phyloP scores from a whole-genome alignment of 2,797 vertebrate genomes.

The Amblyraja radiata region DNA sequence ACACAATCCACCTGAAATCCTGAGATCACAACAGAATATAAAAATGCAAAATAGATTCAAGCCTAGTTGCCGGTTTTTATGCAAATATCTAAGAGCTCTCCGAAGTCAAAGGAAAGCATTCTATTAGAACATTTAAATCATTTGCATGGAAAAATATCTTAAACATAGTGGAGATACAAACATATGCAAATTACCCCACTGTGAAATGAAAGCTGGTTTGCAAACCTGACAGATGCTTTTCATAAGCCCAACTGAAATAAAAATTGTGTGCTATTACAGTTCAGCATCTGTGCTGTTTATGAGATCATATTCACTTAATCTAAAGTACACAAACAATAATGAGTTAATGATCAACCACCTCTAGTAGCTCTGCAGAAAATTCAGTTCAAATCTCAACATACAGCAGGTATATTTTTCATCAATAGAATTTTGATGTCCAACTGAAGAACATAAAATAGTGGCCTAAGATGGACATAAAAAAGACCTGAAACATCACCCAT shows the following conservation, averaged over 20 bases:
- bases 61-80: conserved; percentile 59
- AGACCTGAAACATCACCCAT: no score
- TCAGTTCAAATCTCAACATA: conserved; percentile 7
- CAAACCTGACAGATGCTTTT: conserved; percentile 32
- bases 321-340: not conserved
- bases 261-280: not conserved
- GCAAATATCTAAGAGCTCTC: conserved; percentile 48
- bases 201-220: conserved; percentile 38
- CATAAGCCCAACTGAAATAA: not conserved
- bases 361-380: not conserved
- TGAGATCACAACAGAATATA: conserved; percentile 49
- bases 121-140: conserved; percentile 46
- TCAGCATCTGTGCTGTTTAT: not conserved
- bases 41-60: conserved; percentile 59
- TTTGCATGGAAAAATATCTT: conserved; percentile 46
- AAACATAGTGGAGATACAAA: conserved; percentile 39
- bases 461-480: no score
- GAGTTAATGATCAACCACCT: not conserved
- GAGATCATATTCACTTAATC: not conserved
- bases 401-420: not conserved
- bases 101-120: conserved; percentile 39
- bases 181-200: conserved; percentile 44
- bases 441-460: not conserved
- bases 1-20: conserved; percentile 38
- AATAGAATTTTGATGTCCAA: not conserved